A percentile compares a stretch with the other conserved stretches of the same genome.
Evolutionary conservation across 2,113 vertebrate genomes (phyloP).

Genomic region (Mellivora capensis): DNA sequence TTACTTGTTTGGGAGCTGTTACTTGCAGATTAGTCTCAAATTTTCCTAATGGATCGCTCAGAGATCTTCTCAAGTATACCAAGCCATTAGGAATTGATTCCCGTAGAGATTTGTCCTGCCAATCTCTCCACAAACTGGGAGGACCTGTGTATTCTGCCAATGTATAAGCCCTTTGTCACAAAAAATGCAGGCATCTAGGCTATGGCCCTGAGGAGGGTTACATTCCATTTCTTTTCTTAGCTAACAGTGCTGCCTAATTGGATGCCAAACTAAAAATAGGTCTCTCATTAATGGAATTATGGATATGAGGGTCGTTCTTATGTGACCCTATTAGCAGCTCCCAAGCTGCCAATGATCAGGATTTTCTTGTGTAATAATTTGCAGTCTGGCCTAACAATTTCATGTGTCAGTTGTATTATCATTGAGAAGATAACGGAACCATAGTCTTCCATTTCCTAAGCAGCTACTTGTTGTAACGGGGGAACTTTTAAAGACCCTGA

Average conservation of each 20-base stretch:
- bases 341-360: neutral
- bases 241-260: neutral
- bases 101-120: neutral
- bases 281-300: neutral
- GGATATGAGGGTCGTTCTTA: neutral
- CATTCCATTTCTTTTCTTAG: neutral
- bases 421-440: neutral
- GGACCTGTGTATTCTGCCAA: neutral
- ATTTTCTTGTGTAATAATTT: neutral
- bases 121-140: neutral
- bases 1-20: neutral
- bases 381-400: neutral
- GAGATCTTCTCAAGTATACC: neutral
- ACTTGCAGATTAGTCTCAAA: neutral
- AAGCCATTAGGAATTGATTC: neutral
- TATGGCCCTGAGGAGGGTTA: neutral
- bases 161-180: neutral
- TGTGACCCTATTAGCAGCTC: neutral
- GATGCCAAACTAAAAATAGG: neutral
- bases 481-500: neutral
- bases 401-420: neutral
- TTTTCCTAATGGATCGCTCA: neutral
- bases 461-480: neutral
- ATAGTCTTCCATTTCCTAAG: neutral
- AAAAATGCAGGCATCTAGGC: neutral